Conservation (phyloP, 2,797 vertebrate species). For the Microcaecilia unicolor region DNA sequence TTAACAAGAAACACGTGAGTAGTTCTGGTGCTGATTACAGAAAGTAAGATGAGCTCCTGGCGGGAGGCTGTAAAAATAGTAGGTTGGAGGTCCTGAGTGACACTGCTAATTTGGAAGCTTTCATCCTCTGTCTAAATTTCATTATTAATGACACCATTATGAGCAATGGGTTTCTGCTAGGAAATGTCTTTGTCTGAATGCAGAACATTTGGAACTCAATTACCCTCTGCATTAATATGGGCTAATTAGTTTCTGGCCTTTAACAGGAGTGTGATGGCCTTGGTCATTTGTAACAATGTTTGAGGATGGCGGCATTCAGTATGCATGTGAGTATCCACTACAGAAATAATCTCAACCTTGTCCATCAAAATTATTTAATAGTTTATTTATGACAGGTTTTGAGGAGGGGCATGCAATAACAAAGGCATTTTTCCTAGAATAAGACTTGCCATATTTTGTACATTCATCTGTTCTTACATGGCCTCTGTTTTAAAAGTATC, state of each 20-base stretch:
- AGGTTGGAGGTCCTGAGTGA: constrained; percentile 34
- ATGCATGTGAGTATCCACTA: not conserved
- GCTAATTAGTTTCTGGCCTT: constrained; percentile 18
- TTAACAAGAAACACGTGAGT: constrained; percentile 37
- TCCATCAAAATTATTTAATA: too few relatives aligned
- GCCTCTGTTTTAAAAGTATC: too few relatives aligned
- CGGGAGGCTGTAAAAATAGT: constrained; percentile 43
- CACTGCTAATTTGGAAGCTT: constrained; percentile 38
- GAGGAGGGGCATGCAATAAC: too few relatives aligned
- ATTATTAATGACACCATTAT: constrained; percentile 32
- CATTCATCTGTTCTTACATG: too few relatives aligned
- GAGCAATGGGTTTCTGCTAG: constrained; percentile 25
- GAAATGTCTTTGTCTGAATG: constrained; percentile 13
- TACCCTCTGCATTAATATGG: constrained; percentile 19
- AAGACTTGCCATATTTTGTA: too few relatives aligned
- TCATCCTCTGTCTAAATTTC: constrained; percentile 32
- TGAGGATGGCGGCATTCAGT: not conserved
- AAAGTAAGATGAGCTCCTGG: constrained; percentile 34
- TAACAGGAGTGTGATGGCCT: not conserved
- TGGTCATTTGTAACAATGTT: not conserved
- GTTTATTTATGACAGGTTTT: too few relatives aligned
- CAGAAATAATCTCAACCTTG: too few relatives aligned
- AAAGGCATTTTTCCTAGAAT: too few relatives aligned
- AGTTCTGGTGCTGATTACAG: constrained; percentile 34
- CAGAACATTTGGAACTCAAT: constrained; percentile 29